Percentiles rank a stretch among this genome's conserved stretches.
These are phyloP conservation scores for Drosophila nr. perissopoda DNA, from an alignment of 2,888 invertebrate species.

Conservation along the genomic window DNA sequence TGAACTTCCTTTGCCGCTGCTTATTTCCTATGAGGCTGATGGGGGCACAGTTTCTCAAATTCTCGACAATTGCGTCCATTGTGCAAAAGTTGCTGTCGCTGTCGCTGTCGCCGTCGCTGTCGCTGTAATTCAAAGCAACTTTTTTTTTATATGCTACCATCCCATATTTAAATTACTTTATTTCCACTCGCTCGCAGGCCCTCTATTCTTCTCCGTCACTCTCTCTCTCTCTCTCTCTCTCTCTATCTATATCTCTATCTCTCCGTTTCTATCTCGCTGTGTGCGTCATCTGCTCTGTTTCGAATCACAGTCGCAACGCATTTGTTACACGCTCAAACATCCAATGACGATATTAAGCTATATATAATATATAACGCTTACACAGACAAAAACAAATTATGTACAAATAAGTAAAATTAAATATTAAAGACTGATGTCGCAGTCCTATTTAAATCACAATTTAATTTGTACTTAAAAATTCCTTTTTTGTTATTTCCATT, in stretches of 20 bases:
- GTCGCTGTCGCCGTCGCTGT: constrained; percentile 19
- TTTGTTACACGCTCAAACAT: constrained; percentile 56
- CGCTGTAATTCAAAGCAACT: constrained; percentile 64
- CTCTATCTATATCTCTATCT: background rate
- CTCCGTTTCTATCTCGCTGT: constrained; percentile 8
- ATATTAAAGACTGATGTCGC: background rate
- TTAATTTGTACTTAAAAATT: background rate
- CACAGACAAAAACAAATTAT: background rate
- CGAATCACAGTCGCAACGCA: constrained; percentile 30
- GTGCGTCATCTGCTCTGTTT: constrained; percentile 55
- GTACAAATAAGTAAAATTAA: background rate
- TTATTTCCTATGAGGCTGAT: constrained; percentile 31
- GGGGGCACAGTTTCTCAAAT: constrained; percentile 28
- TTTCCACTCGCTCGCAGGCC: constrained; percentile 60
- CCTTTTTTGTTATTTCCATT: background rate
- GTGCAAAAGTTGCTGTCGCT: constrained; percentile 49
- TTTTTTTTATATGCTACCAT: constrained; percentile 46
- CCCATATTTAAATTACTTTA: constrained; percentile 76
- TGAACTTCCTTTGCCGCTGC: constrained; percentile 45
- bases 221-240: background rate
- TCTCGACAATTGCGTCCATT: constrained; percentile 68
- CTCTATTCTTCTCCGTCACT: background rate
- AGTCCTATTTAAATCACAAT: background rate
- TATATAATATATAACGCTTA: background rate
- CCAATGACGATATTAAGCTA: constrained; percentile 71